Percentiles rank a stretch among this genome's conserved stretches.
These are phyloP conservation scores for Helicoverpa zea DNA, from an alignment of 1,140 invertebrate genomes.

Conservation along the genomic window DNA sequence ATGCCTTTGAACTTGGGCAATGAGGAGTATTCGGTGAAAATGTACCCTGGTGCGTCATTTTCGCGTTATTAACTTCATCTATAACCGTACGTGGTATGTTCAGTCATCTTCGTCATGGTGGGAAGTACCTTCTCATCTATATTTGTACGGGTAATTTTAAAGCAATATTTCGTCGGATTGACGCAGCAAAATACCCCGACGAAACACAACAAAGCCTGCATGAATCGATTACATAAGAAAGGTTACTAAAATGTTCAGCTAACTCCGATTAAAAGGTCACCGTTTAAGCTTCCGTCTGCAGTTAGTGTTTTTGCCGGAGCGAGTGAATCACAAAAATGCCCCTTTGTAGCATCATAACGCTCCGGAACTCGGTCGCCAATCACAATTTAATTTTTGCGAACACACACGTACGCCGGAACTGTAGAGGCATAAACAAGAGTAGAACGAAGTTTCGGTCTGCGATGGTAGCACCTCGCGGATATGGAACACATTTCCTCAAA, in stretches of 20 bases:
- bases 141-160: neutral
- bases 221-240: slow-evolving; percentile 41
- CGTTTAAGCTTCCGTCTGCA: slow-evolving; percentile 40
- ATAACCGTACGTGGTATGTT: neutral
- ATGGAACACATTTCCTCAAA: slow-evolving; percentile 56
- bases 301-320: neutral
- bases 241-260: slow-evolving; percentile 33
- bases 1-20: neutral
- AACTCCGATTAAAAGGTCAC: slow-evolving; percentile 25
- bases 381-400: slow-evolving; percentile 39
- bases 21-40: slow-evolving; percentile 2
- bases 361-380: slow-evolving; percentile 41
- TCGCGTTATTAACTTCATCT: neutral
- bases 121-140: slow-evolving; percentile 17
- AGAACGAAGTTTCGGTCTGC: slow-evolving; percentile 22
- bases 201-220: slow-evolving; percentile 24
- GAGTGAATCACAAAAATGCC: slow-evolving; percentile 38
- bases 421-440: slow-evolving; percentile 3
- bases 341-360: slow-evolving; percentile 21
- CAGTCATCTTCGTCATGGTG: neutral
- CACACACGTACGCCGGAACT: slow-evolving; percentile 23
- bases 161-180: neutral
- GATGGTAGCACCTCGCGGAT: slow-evolving; percentile 31
- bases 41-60: slow-evolving; percentile 19
- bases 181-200: slow-evolving; percentile 19